Evolutionary conservation across 2,888 invertebrate genomes (phyloP).

Genomic region (Uloborus plumipes): DNA sequence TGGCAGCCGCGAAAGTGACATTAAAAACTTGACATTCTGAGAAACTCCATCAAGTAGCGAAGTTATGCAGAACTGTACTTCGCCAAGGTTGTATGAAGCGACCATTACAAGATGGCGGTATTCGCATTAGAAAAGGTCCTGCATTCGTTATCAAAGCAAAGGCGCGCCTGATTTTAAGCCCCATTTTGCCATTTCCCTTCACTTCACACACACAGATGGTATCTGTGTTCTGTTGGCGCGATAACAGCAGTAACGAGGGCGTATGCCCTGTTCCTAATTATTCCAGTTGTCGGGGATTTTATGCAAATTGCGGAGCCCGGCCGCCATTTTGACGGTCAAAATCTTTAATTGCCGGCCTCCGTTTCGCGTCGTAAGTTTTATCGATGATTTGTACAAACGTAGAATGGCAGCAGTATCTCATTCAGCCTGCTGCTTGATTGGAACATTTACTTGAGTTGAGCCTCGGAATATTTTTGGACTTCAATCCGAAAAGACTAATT

Average conservation of each 20-base stretch:
- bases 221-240: slow-evolving; percentile 40
- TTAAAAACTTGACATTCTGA: slow-evolving; percentile 16
- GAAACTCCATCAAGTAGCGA: too few species aligned
- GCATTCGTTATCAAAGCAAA: slow-evolving; percentile 51
- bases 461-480: too few species aligned
- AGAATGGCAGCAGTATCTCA: too few species aligned
- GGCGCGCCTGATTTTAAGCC: slow-evolving; percentile 37
- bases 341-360: slow-evolving; percentile 22
- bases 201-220: slow-evolving; percentile 23
- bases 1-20: slow-evolving; percentile 15
- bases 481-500: too few species aligned
- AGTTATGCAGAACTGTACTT: too few species aligned
- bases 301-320: slow-evolving; percentile 50
- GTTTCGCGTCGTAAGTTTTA: too few species aligned
- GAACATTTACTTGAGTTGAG: too few species aligned
- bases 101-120: slow-evolving; percentile 32
- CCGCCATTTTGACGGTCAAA: slow-evolving; percentile 15
- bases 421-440: too few species aligned
- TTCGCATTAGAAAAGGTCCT: slow-evolving; percentile 6
- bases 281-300: slow-evolving; percentile 53
- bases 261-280: slow-evolving; percentile 52
- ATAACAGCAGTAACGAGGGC: slow-evolving; percentile 56
- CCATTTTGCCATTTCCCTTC: slow-evolving; percentile 19
- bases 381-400: too few species aligned
- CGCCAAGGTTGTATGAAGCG: not conserved